Percentiles rank a stretch among this genome's conserved stretches.
Conservation (phyloP, 37 sponge, comb jelly and placozoan species). For the Bolinopsis microptera region DNA sequence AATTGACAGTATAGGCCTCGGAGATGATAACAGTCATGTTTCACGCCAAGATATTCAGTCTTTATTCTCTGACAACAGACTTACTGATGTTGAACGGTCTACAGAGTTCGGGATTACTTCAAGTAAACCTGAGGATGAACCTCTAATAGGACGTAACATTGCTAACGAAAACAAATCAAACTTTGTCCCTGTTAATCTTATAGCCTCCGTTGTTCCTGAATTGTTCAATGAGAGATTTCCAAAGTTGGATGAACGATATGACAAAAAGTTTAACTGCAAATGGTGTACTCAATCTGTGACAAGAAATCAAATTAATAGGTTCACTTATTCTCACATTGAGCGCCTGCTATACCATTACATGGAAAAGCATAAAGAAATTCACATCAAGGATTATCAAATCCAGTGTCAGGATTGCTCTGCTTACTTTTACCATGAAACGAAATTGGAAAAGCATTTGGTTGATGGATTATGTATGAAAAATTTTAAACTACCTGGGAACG, state of each 20-base stretch:
- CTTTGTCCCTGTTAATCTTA: neutral
- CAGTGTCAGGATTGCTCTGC: conserved; percentile 12
- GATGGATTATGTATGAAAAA: neutral
- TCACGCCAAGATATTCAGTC: no score
- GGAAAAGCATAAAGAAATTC: neutral
- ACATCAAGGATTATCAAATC: neutral
- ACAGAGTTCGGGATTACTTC: no score
- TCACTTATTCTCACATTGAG: neutral
- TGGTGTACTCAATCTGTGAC: conserved; percentile 4
- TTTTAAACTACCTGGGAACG: no score
- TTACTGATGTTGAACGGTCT: no score
- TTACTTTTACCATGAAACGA: neutral
- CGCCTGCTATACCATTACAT: neutral
- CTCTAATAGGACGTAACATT: no score
- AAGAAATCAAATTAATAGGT: neutral
- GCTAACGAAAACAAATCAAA: neutral
- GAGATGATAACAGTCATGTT: no score
- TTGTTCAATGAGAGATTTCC: neutral
- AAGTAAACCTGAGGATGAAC: no score
- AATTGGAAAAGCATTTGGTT: neutral
- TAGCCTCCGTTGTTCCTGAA: neutral
- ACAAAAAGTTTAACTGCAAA: neutral
- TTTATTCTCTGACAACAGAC: no score
- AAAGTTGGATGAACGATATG: neutral
- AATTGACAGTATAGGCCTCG: no score